Percentiles rank a stretch among this genome's conserved stretches.
These are phyloP conservation scores for Griposia aprilina DNA, from an alignment of 2,888 invertebrate genomes.

Conservation along the genomic window DNA sequence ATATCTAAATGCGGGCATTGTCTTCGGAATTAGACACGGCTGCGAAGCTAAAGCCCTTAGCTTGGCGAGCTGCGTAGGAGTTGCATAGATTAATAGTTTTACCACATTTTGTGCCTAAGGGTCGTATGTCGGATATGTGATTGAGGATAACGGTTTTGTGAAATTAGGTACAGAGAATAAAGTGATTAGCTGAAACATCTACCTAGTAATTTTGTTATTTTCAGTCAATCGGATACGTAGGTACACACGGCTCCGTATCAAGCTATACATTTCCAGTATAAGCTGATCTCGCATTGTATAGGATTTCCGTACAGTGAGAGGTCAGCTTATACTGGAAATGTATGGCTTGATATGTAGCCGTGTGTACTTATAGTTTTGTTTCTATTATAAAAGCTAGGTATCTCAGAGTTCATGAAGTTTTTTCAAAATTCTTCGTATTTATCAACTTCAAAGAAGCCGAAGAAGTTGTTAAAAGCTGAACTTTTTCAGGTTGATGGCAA, in stretches of 20 bases:
- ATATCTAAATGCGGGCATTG: slow-evolving; percentile 87
- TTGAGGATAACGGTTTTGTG: slow-evolving; percentile 13
- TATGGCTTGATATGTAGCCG: too few species aligned
- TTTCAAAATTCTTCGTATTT: background rate
- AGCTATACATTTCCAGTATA: too few species aligned
- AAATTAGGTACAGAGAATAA: background rate
- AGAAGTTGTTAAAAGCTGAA: too few species aligned
- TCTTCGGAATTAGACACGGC: slow-evolving; percentile 85
- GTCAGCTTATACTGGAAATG: too few species aligned
- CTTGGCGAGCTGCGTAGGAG: slow-evolving; percentile 80
- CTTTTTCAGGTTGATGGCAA: too few species aligned
- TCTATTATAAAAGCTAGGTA: background rate
- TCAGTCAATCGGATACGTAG: background rate
- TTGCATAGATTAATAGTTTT: slow-evolving; percentile 72
- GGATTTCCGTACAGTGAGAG: too few species aligned
- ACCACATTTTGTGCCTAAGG: slow-evolving; percentile 54
- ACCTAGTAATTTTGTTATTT: background rate
- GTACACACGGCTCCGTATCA: too few species aligned
- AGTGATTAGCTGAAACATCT: background rate
- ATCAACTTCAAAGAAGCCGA: background rate
- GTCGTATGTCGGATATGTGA: slow-evolving; percentile 35
- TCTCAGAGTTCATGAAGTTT: background rate
- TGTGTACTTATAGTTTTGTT: too few species aligned
- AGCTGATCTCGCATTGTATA: too few species aligned
- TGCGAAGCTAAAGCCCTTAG: slow-evolving; percentile 75